Evolutionary conservation across 2,113 vertebrate species (phyloP).

Genomic region (Halichoerus grypus): DNA sequence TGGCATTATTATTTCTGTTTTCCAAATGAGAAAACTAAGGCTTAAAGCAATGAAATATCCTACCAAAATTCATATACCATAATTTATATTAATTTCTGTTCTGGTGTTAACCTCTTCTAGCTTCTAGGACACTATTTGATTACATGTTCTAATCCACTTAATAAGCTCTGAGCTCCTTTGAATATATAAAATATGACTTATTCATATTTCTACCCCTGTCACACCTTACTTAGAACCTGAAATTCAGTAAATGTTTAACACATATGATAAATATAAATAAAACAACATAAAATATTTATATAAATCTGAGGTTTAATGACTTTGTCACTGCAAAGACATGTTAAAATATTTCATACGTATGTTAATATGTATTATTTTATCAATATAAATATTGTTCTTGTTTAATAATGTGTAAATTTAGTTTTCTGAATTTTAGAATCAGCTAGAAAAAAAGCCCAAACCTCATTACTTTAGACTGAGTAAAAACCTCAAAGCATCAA

Average conservation of each 20-base stretch:
- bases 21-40: neutral
- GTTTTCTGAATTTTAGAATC: neutral
- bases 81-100: neutral
- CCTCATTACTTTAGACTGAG: neutral
- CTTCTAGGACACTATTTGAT: neutral
- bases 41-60: neutral
- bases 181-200: neutral
- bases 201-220: neutral
- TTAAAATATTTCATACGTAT: constrained; percentile 3
- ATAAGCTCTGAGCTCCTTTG: neutral
- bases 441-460: neutral
- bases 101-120: neutral
- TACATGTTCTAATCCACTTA: neutral
- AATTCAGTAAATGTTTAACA: neutral
- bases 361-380: neutral
- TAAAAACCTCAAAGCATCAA: neutral
- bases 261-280: neutral
- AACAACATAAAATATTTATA: neutral
- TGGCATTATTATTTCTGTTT: neutral
- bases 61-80: neutral
- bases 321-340: neutral
- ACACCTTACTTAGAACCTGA: neutral
- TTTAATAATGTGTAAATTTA: neutral
- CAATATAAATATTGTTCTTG: neutral
- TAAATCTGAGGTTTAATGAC: neutral